A percentile compares a stretch with the other conserved stretches of the same genome.
These are phyloP conservation scores for Euphonia xanthogaster DNA, from an alignment of 2,797 vertebrate species.

Conservation along the genomic window DNA sequence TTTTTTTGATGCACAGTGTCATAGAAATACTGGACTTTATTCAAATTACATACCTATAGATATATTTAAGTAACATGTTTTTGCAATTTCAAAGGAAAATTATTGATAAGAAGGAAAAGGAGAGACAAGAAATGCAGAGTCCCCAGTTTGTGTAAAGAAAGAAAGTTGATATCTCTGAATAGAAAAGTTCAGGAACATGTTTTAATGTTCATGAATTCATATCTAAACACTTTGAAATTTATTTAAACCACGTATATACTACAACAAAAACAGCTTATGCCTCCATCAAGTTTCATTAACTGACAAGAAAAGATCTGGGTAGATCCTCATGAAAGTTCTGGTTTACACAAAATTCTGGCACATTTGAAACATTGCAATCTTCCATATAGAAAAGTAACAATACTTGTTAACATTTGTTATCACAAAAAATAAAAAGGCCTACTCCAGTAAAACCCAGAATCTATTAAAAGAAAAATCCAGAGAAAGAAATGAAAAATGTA, in stretches of 20 bases:
- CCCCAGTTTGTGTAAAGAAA: neutral
- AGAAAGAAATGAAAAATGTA: neutral
- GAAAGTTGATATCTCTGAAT: fast-evolving
- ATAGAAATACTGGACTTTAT: neutral
- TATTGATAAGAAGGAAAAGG: neutral
- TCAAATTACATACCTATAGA: neutral
- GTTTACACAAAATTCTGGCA: neutral
- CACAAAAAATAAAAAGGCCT: neutral
- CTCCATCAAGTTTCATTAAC: neutral
- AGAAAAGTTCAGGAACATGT: neutral
- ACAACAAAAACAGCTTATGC: fast-evolving
- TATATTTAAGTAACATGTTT: neutral
- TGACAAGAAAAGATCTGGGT: neutral
- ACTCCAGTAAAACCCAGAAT: neutral
- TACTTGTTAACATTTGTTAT: neutral
- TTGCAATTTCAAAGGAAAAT: neutral
- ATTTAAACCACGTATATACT: neutral
- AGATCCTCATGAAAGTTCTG: neutral
- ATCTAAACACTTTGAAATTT: neutral
- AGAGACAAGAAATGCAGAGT: neutral
- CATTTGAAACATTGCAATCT: neutral
- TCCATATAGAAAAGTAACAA: neutral
- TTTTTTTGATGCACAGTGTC: neutral
- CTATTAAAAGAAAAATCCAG: neutral
- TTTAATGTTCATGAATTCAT: neutral